A percentile compares a stretch with the other conserved stretches of the same genome.
Evolutionary conservation across 2,888 invertebrate species (phyloP).

Genomic region (Embidobia sp.): DNA sequence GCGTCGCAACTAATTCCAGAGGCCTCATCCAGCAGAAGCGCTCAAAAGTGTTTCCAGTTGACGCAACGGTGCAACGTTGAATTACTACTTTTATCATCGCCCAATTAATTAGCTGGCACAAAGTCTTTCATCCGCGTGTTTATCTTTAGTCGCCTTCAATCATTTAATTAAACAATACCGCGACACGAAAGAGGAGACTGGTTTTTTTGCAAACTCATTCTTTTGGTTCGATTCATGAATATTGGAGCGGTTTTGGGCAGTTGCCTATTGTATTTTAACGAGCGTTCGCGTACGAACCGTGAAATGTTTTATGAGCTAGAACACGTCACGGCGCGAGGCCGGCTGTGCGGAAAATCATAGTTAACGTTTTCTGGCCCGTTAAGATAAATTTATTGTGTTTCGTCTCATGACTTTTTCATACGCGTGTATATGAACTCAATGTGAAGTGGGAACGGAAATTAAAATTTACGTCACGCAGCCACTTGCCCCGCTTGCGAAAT

Average conservation of each 20-base stretch:
- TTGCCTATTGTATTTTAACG: constrained; percentile 22
- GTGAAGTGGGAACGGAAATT: no score
- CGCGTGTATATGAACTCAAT: no score
- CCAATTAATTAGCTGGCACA: no score
- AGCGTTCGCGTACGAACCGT: constrained; percentile 14
- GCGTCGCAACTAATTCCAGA: constrained; percentile 42
- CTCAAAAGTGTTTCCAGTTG: constrained; percentile 32
- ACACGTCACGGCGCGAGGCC: constrained; percentile 18
- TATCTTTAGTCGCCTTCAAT: not conserved
- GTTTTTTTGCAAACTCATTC: no score
- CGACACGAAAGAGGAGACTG: not conserved
- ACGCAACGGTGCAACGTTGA: constrained; percentile 23
- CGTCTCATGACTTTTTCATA: constrained; percentile 13
- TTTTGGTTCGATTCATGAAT: constrained; percentile 17
- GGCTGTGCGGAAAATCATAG: constrained; percentile 32
- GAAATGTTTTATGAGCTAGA: constrained; percentile 35
- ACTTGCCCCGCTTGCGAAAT: no score
- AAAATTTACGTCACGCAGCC: no score
- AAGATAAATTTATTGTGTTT: constrained; percentile 33
- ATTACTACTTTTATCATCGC: constrained; percentile 11
- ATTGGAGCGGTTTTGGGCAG: constrained; percentile 9
- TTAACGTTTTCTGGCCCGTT: constrained; percentile 32
- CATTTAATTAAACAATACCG: not conserved
- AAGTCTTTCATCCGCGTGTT: not conserved
- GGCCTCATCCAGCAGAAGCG: constrained; percentile 25